Conservation (phyloP, 2,888 invertebrate species). For the Salticus scenicus region DNA sequence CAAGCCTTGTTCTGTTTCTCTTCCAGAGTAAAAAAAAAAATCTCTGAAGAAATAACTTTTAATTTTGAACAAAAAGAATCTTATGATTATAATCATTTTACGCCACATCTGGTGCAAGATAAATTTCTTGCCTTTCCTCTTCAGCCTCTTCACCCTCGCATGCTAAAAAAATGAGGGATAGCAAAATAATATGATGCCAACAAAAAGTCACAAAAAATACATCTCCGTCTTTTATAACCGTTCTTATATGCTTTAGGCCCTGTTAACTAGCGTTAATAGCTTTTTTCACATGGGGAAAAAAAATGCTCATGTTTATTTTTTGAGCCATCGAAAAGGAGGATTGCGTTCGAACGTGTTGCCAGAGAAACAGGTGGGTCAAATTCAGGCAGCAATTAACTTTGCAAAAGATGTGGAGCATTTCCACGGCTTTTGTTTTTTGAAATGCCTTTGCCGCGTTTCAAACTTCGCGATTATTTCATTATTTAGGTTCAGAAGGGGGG, state of each 20-base stretch:
- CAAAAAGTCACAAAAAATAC: constrained; percentile 33
- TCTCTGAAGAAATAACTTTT: constrained; percentile 47
- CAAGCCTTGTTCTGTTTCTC: too few relatives aligned
- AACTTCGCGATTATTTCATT: constrained; percentile 7
- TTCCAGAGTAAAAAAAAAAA: too few relatives aligned
- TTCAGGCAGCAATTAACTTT: constrained; percentile 63
- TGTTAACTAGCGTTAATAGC: constrained; percentile 62
- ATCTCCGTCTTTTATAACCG: constrained; percentile 58
- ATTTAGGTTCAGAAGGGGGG: not conserved
- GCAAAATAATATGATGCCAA: constrained; percentile 8
- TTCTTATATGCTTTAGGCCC: constrained; percentile 54
- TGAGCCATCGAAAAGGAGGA: not conserved
- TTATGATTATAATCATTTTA: constrained; percentile 63
- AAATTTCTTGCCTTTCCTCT: constrained; percentile 3
- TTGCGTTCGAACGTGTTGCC: constrained; percentile 15
- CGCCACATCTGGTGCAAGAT: constrained; percentile 49
- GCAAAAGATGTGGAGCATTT: constrained; percentile 12
- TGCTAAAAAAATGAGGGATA: constrained; percentile 30
- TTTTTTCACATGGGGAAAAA: constrained; percentile 52
- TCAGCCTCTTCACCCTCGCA: constrained; percentile 4
- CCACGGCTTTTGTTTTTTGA: not conserved
- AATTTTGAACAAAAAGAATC: constrained; percentile 56
- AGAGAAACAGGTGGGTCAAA: constrained; percentile 52
- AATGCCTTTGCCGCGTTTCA: not conserved
- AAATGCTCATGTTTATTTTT: not conserved